Evolutionary conservation across 2,888 invertebrate genomes (phyloP).

Genomic region (Nasonia oneida): DNA sequence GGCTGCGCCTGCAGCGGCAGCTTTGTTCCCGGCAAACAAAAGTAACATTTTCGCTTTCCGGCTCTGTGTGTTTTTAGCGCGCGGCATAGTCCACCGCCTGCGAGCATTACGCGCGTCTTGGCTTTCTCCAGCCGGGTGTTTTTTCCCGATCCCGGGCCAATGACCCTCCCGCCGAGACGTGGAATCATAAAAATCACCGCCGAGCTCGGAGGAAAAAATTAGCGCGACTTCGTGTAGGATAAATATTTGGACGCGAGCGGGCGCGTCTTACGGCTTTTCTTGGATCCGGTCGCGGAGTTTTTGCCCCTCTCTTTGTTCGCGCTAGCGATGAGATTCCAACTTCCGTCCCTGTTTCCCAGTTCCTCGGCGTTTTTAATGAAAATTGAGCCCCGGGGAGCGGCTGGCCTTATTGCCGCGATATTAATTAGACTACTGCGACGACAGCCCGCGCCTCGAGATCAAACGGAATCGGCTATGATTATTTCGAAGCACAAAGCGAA

Average conservation of each 20-base stretch:
- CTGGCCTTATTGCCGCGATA: not conserved
- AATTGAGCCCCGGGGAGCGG: not conserved
- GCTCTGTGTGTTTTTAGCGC: conserved; percentile 54
- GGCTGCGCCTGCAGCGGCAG: conserved; percentile 34
- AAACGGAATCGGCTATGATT: no score
- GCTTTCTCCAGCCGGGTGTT: not conserved
- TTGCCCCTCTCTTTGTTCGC: no score
- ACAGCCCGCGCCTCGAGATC: no score
- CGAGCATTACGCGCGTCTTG: conserved; percentile 38
- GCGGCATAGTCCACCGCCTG: not conserved
- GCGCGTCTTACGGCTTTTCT: conserved; percentile 26
- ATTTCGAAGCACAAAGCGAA: no score
- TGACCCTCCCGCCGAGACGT: conserved; percentile 44
- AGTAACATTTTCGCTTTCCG: conserved; percentile 60
- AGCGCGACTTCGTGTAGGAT: conserved; percentile 19
- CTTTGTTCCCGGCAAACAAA: conserved; percentile 68
- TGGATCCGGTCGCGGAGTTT: not conserved
- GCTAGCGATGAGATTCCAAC: not conserved
- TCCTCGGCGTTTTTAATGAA: not conserved
- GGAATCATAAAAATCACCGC: conserved; percentile 59
- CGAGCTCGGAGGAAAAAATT: conserved; percentile 26
- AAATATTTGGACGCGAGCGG: conserved; percentile 53
- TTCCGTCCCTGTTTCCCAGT: not conserved
- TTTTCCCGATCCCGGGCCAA: conserved; percentile 39
- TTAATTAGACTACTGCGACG: not conserved